These are phyloP conservation scores for Artemia sp. DNA, from an alignment of 2,888 invertebrate genomes.

Conservation along the genomic window DNA sequence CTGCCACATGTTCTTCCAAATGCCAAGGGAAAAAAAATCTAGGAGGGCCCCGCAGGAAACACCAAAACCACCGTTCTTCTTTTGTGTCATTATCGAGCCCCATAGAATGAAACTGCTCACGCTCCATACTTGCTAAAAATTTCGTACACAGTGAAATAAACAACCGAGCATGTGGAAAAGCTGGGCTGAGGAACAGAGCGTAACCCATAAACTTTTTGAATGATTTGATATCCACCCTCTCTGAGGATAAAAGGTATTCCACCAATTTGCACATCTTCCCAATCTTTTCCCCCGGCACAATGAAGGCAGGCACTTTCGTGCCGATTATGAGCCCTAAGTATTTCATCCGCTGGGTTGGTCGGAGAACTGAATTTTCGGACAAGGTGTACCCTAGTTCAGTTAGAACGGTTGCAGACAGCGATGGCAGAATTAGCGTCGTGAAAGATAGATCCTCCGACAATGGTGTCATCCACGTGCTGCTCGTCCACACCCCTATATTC, in stretches of 20 bases:
- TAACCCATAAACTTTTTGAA: not conserved
- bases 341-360: not conserved
- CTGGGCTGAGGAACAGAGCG: not conserved
- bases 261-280: not conserved
- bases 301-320: conserved; percentile 5
- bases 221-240: not conserved
- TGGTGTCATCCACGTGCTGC: not conserved
- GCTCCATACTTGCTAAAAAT: not conserved
- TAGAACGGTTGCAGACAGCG: not conserved
- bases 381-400: not conserved
- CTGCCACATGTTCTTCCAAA: not conserved
- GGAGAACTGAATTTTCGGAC: not conserved
- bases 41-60: not conserved
- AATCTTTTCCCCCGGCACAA: not conserved
- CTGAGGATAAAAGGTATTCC: not conserved
- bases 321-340: not conserved
- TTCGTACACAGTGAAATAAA: not conserved
- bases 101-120: not conserved
- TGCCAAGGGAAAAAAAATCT: not conserved
- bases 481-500: not conserved
- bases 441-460: not conserved
- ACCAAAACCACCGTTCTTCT: not conserved
- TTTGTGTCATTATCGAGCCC: not conserved
- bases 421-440: not conserved
- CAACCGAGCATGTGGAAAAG: conserved; percentile 5